Evolutionary conservation across 1,140 invertebrate genomes (phyloP), one percentile per base, ranked within the genome.

Genomic region (Drosophila tani): DNA sequence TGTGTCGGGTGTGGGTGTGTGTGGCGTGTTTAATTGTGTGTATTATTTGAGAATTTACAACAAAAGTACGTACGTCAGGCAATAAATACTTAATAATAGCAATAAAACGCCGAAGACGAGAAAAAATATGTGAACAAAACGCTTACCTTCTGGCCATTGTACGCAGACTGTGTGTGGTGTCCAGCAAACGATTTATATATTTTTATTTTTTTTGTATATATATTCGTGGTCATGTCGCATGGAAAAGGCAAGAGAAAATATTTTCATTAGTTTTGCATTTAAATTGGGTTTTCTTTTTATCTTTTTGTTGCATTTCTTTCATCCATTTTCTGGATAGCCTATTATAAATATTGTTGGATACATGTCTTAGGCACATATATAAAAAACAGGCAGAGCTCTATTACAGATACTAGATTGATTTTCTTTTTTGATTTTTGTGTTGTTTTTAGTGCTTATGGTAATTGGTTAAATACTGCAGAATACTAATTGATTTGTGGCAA

Each of bases 121-220:
- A 62, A 40, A 62, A 24, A 40, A 41, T 56, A 62, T 66, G 59
- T 70, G 75, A 74, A 90, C 77, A 71, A 81, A 87, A 81, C 74
- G 94, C 95, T 95, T 95, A 96, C 96, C 96, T 95, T 97, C 96
- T 83, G 96, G 96, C 96, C 96, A 97, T 93, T 97, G 96, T 92
- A 97, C 96, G 94, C 96, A 97, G 92, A 97, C 96, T 96, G 96
- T 92, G 35, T 38, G 35, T 35, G 35, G 11, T 35, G 47, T 92
- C 64, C 71, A 43, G 96, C 96, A 95, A 95, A 93, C 93, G 93
- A 81, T 66, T 58, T 60, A 58, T 58, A 50, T 66, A 45, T 58
- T 47, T 55, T 47, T 57, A 47, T 62, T 27, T 53, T 53, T 43
- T 65, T 71, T 63, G 19, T 55, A 51, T 40, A 69, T 71, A 49